Evolutionary conservation across 2,888 invertebrate genomes (phyloP).

Genomic region (Noctua fimbriata): DNA sequence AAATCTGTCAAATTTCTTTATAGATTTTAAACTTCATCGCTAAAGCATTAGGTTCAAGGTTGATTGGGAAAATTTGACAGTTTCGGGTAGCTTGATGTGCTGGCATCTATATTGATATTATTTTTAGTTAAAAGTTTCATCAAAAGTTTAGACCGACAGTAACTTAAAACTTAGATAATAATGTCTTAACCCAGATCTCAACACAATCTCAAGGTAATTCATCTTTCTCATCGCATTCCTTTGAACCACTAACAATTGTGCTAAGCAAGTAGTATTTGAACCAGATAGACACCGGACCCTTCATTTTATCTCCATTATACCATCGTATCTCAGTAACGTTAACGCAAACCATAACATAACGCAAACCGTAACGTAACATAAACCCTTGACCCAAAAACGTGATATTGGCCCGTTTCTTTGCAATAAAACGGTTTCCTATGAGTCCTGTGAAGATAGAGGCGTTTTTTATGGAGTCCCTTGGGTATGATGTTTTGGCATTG

Average conservation of each 20-base stretch:
- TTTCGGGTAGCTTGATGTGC: too few relatives aligned
- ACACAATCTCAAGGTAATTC: slow-evolving; percentile 18
- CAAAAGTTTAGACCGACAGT: neutral
- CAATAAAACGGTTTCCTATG: slow-evolving; percentile 46
- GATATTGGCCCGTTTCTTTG: slow-evolving; percentile 28
- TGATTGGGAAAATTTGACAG: too few relatives aligned
- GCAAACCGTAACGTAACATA: slow-evolving; percentile 20
- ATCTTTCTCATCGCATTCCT: slow-evolving; percentile 23
- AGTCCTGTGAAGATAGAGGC: slow-evolving; percentile 10
- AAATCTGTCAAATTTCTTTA: too few relatives aligned
- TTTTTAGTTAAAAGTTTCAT: neutral
- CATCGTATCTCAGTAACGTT: slow-evolving; percentile 22
- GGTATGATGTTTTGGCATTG: neutral
- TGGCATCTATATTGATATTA: too few relatives aligned
- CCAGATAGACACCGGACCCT: slow-evolving; percentile 35
- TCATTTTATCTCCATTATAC: slow-evolving; percentile 29
- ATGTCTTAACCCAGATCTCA: slow-evolving; percentile 5
- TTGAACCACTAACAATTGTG: neutral
- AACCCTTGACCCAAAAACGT: slow-evolving; percentile 51
- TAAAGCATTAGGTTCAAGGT: too few relatives aligned
- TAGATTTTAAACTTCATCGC: too few relatives aligned
- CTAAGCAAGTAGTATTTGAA: slow-evolving; percentile 39
- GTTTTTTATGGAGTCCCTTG: slow-evolving; percentile 20
- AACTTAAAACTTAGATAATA: neutral
- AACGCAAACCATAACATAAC: slow-evolving; percentile 36